Evolutionary conservation across 2,797 vertebrate species (phyloP).

Genomic region (Gobionotothen gibberifrons): DNA sequence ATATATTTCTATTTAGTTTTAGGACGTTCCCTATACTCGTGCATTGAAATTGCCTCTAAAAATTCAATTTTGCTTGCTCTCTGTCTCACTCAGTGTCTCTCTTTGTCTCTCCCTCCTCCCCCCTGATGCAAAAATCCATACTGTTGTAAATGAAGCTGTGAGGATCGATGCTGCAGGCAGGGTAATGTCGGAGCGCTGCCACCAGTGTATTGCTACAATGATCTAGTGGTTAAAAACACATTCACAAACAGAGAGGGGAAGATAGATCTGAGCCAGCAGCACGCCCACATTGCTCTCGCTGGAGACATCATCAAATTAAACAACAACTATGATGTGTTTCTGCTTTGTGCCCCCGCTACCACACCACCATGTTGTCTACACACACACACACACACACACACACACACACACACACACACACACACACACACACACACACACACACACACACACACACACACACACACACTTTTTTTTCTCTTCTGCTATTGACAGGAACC

Average conservation of each 20-base stretch:
- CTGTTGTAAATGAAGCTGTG: slow-evolving; percentile 82
- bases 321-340: slow-evolving; percentile 81
- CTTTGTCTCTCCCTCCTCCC: slow-evolving; percentile 66
- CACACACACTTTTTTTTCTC: slow-evolving; percentile 35
- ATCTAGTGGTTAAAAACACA: slow-evolving; percentile 84
- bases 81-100: slow-evolving; percentile 58
- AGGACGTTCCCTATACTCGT: slow-evolving; percentile 24
- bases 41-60: slow-evolving; percentile 44
- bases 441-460: slow-evolving; percentile 1
- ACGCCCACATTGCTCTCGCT: slow-evolving; percentile 78
- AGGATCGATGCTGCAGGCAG: slow-evolving; percentile 80
- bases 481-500: slow-evolving; percentile 71
- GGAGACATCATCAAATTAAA: slow-evolving; percentile 83
- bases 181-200: slow-evolving; percentile 72
- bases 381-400: slow-evolving; percentile 15
- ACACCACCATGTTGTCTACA: slow-evolving; percentile 46
- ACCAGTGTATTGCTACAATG: slow-evolving; percentile 81
- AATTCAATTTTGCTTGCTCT: slow-evolving; percentile 41
- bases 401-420: slow-evolving; percentile 15
- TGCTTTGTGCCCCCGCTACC: slow-evolving; percentile 67
- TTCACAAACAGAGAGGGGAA: slow-evolving; percentile 75
- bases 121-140: slow-evolving; percentile 80
- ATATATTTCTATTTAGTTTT: slow-evolving; percentile 43
- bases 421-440: slow-evolving; percentile 23
- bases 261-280: slow-evolving; percentile 77